Percentiles rank a stretch among this genome's conserved stretches.
These are phyloP conservation scores for Turritopsis rubra DNA, from an alignment of 30 jellyfish, hydroid and myxozoan species.

Conservation along the genomic window DNA sequence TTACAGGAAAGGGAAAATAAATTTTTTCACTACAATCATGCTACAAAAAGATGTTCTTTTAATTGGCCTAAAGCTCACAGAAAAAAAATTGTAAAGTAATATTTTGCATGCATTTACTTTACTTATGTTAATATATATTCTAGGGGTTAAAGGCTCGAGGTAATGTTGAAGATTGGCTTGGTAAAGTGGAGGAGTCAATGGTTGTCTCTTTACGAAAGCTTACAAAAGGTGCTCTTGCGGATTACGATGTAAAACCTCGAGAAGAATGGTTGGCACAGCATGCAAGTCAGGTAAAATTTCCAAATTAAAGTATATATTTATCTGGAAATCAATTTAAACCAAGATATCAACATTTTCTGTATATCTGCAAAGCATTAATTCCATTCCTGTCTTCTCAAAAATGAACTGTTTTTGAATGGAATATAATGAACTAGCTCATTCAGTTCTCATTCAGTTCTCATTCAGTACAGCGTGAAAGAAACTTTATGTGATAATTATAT, in stretches of 20 bases:
- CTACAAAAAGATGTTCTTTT: too few relatives aligned
- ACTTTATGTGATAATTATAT: background rate
- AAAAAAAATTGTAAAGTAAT: too few relatives aligned
- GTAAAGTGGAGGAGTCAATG: slow-evolving; percentile 97
- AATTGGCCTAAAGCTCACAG: too few relatives aligned
- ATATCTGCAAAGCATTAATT: too few relatives aligned
- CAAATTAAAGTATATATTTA: background rate
- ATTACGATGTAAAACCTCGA: slow-evolving; percentile 72
- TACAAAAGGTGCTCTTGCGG: slow-evolving; percentile 72
- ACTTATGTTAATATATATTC: background rate
- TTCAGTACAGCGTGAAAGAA: background rate
- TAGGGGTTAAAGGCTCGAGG: slow-evolving; percentile 98
- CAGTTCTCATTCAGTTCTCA: too few relatives aligned
- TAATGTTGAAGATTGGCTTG: slow-evolving; percentile 98
- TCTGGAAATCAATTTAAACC: background rate
- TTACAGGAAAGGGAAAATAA: too few relatives aligned
- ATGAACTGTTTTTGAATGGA: too few relatives aligned
- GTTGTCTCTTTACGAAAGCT: slow-evolving; percentile 72
- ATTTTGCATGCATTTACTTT: too few relatives aligned
- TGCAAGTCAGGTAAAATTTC: slow-evolving; percentile 74
- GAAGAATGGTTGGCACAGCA: slow-evolving; percentile 93
- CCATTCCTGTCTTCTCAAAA: too few relatives aligned
- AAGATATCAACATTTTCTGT: too few relatives aligned
- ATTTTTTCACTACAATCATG: too few relatives aligned
- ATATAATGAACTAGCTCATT: too few relatives aligned